Base-by-base conservation (phyloP, 2,888 invertebrate species). In the Xylophagus ater region DNA sequence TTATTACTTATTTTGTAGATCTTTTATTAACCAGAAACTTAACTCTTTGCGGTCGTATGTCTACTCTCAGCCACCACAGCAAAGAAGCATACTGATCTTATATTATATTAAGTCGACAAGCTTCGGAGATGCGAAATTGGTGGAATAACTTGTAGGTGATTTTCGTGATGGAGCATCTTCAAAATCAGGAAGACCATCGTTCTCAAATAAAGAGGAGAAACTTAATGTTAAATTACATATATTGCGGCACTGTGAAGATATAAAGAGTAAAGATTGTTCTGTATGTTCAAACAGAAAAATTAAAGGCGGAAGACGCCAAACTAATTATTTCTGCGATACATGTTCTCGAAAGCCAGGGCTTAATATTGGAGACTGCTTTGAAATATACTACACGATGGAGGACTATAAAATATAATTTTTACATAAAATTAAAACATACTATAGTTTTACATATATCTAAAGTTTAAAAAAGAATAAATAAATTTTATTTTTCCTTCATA, bases 111-210 rank as follows among this genome's bases (percentile, higher is more conserved):
- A n/a, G n/a, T n/a, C n/a, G n/a, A n/a, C n/a, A n/a, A n/a, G n/a
- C n/a, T n/a, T n/a, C n/a, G n/a, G n/a, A n/a, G n/a, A n/a, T n/a
- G n/a, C n/a, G n/a, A 37, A 20, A 37, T 37, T 28, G 28, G 21
- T 37, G 20, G 29, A 28, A 19, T 19, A 29, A 37, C 37, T 37
- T 28, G 29, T 29, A 29, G 4, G 37, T 37, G 29, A 37, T 37
- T 37, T 36, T 37, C 37, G 29, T 30, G 21, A 37, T 37, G 37
- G 21, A 37, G 20, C 37, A 28, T 29, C 19, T 20, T 37, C 37
- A 28, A 37, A 37, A 28, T 29, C 20, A 37, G 29, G 13, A 37
- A 37, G 21, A 29, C 30, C 29, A 37, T 37, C 37, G 20, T 12
- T 29, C 20, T 29, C 29, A 28, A 20, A 29, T 37, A 37, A 18